Evolutionary conservation across 2,888 invertebrate genomes (phyloP).

Genomic region (Dasypolia templi): DNA sequence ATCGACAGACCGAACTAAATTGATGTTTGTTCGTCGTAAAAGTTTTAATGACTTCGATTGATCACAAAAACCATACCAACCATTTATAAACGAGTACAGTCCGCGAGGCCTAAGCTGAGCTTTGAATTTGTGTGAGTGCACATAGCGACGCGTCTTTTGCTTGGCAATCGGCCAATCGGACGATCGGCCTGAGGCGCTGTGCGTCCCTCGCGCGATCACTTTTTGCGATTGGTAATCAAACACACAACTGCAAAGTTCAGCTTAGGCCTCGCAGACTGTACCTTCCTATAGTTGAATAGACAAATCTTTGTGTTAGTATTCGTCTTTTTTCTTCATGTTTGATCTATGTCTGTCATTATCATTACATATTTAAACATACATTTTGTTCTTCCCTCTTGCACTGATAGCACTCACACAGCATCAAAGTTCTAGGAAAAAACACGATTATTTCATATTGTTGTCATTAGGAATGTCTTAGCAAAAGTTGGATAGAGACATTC

Average conservation of each 20-base stretch:
- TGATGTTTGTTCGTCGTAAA: not conserved
- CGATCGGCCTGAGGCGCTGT: too few species aligned
- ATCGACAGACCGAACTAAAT: not conserved
- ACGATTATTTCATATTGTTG: constrained; percentile 19
- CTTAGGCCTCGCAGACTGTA: too few species aligned
- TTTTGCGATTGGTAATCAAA: too few species aligned
- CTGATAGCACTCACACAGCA: not conserved
- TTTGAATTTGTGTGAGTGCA: too few species aligned
- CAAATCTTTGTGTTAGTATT: too few species aligned
- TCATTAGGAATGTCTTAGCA: constrained; percentile 52
- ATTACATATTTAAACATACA: not conserved
- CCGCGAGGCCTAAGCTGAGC: too few species aligned
- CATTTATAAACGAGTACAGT: too few species aligned
- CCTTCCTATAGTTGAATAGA: not conserved
- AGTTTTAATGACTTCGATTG: not conserved
- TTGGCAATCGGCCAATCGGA: too few species aligned
- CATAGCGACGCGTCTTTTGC: too few species aligned
- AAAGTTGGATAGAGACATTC: constrained; percentile 12
- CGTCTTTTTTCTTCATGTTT: not conserved
- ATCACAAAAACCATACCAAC: not conserved
- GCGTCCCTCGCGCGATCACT: too few species aligned
- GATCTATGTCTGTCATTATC: not conserved
- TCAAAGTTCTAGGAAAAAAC: constrained; percentile 26
- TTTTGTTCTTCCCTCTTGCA: not conserved
- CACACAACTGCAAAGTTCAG: too few species aligned